A percentile compares a stretch with the other conserved stretches of the same genome.
These are phyloP conservation scores for Chrysopa pallens DNA, from an alignment of 1,140 invertebrate species.

Conservation along the genomic window DNA sequence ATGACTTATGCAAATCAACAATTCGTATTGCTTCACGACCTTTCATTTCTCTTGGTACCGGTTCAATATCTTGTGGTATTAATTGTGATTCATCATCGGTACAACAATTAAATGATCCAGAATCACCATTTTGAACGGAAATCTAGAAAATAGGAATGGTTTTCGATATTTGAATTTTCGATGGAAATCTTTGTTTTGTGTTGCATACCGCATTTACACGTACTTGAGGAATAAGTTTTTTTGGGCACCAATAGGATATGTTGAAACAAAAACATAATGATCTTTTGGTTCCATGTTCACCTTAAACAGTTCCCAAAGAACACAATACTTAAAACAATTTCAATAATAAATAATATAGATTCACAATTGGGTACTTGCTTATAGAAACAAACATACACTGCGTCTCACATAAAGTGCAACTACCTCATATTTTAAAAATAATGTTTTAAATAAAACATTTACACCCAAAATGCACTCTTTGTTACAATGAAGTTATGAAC, in stretches of 20 bases:
- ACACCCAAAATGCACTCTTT: too few relatives aligned
- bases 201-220: slow-evolving; percentile 5
- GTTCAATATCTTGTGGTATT: slow-evolving; percentile 40
- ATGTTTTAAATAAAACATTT: too few relatives aligned
- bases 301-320: slow-evolving; percentile 21
- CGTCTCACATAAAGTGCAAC: too few relatives aligned
- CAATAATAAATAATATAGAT: slow-evolving; percentile 1
- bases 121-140: slow-evolving; percentile 36
- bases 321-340: too few relatives aligned
- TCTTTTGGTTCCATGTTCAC: slow-evolving; percentile 53
- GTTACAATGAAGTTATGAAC: too few relatives aligned
- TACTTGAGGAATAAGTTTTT: slow-evolving; percentile 25
- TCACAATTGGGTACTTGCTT: not conserved
- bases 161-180: too few relatives aligned
- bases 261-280: slow-evolving; percentile 53
- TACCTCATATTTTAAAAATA: too few relatives aligned
- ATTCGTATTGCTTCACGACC: slow-evolving; percentile 59
- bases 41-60: slow-evolving; percentile 50
- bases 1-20: slow-evolving; percentile 51
- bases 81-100: slow-evolving; percentile 28
- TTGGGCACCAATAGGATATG: slow-evolving; percentile 45
- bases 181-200: not conserved
- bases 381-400: too few relatives aligned
- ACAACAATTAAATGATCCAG: slow-evolving; percentile 27
- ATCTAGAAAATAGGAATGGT: slow-evolving; percentile 15